These are phyloP conservation scores for Plodia interpunctella DNA, from an alignment of 1,140 invertebrate species.

Conservation along the genomic window DNA sequence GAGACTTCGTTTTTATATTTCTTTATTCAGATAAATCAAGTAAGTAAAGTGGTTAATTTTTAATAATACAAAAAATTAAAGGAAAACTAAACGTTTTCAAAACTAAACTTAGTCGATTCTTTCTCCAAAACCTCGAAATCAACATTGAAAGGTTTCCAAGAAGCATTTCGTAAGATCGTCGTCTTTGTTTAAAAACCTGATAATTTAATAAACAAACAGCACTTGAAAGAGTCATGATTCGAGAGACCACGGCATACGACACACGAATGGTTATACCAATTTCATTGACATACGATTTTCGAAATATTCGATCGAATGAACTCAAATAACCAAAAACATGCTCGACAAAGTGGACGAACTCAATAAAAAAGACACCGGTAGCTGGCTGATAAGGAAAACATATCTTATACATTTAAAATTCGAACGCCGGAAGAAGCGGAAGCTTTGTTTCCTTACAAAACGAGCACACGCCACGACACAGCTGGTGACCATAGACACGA, in stretches of 20 bases:
- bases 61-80: too few relatives aligned
- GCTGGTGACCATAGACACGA: constrained; percentile 38
- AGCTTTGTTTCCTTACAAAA: constrained; percentile 37
- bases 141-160: background rate
- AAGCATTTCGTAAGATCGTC: constrained; percentile 3
- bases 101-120: background rate
- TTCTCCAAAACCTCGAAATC: background rate
- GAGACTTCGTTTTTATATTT: too few relatives aligned
- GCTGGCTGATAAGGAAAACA: background rate
- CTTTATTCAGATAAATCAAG: too few relatives aligned
- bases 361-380: constrained; percentile 1
- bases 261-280: background rate
- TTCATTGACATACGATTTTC: too few relatives aligned
- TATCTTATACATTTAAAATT: constrained; percentile 16
- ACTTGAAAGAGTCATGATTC: constrained; percentile 5
- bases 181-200: background rate
- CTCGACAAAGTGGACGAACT: background rate
- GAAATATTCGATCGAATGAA: too few relatives aligned
- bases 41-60: too few relatives aligned
- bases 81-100: background rate
- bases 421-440: constrained; percentile 46
- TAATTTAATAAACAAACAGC: background rate
- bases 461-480: constrained; percentile 56
- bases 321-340: too few relatives aligned
- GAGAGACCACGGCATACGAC: constrained; percentile 4